These are phyloP conservation scores for Calliscelio sp. DNA, from an alignment of 2,888 invertebrate species.

Conservation along the genomic window DNA sequence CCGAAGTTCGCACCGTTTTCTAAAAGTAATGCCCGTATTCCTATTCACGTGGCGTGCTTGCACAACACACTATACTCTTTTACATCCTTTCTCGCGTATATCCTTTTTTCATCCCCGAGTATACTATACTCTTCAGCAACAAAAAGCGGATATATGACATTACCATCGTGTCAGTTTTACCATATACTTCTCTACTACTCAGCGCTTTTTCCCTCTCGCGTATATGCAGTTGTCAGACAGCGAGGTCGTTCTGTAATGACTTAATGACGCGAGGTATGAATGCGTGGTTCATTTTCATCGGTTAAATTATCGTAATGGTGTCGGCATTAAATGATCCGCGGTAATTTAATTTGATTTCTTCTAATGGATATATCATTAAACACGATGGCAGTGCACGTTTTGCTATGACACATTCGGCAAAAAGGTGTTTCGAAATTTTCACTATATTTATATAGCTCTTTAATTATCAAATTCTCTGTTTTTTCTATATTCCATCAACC, in stretches of 20 bases:
- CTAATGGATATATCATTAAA: slow-evolving; percentile 10
- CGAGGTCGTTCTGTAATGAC: slow-evolving; percentile 35
- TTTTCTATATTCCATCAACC: too few species aligned
- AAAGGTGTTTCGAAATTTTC: too few species aligned
- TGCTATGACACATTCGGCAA: too few species aligned
- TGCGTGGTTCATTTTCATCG: slow-evolving; percentile 35
- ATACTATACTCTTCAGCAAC: slow-evolving; percentile 29
- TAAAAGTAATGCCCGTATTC: background rate
- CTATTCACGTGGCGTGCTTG: slow-evolving; percentile 2
- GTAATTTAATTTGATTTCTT: slow-evolving; percentile 48
- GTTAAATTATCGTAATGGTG: slow-evolving; percentile 33
- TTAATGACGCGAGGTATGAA: slow-evolving; percentile 35
- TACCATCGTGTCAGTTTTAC: slow-evolving; percentile 29
- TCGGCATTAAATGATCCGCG: slow-evolving; percentile 29
- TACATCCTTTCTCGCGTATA: slow-evolving; percentile 22
- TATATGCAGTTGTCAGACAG: slow-evolving; percentile 32
- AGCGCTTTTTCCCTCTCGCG: slow-evolving; percentile 21
- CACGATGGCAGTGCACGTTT: too few species aligned
- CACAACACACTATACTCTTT: slow-evolving; percentile 10
- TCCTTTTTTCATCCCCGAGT: background rate
- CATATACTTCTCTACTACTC: slow-evolving; percentile 15
- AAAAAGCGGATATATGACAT: slow-evolving; percentile 31
- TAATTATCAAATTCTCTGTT: too few species aligned
- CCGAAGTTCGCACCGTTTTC: too few species aligned
- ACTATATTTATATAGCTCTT: too few species aligned